phyloP scores from a whole-genome alignment of 2,888 invertebrate genomes.

The Troides oblongomaculatus region DNA sequence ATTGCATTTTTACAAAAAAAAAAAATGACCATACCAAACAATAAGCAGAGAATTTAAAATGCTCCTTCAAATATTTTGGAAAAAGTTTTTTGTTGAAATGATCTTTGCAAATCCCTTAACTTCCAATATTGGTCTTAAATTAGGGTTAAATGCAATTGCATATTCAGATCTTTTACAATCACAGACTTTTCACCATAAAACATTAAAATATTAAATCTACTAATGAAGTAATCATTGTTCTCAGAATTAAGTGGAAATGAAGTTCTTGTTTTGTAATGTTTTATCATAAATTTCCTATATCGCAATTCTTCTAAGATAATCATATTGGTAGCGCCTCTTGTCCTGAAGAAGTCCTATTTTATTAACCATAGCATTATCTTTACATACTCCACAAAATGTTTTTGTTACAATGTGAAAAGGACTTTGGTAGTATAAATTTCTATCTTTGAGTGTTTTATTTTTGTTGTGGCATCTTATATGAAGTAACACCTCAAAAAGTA shows the following conservation, averaged over 20 bases:
- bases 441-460: conserved; percentile 80
- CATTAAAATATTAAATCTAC: not conserved
- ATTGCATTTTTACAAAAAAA: too few species aligned
- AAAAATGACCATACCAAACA: too few species aligned
- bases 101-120: too few species aligned
- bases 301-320: conserved; percentile 60
- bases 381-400: conserved; percentile 84
- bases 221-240: not conserved
- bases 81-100: too few species aligned
- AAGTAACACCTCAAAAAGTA: conserved; percentile 80
- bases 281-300: conserved; percentile 30
- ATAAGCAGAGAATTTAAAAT: too few species aligned
- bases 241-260: not conserved
- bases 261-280: not conserved
- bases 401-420: conserved; percentile 85
- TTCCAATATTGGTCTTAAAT: too few species aligned
- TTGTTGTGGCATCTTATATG: conserved; percentile 85
- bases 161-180: not conserved
- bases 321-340: conserved; percentile 72
- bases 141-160: too few species aligned
- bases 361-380: conserved; percentile 81
- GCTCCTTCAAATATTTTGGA: too few species aligned
- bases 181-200: not conserved
- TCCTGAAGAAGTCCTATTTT: conserved; percentile 84
- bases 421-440: conserved; percentile 83